Base-by-base conservation (phyloP, 2,888 invertebrate species). In the Pseudococcus longispinus region DNA sequence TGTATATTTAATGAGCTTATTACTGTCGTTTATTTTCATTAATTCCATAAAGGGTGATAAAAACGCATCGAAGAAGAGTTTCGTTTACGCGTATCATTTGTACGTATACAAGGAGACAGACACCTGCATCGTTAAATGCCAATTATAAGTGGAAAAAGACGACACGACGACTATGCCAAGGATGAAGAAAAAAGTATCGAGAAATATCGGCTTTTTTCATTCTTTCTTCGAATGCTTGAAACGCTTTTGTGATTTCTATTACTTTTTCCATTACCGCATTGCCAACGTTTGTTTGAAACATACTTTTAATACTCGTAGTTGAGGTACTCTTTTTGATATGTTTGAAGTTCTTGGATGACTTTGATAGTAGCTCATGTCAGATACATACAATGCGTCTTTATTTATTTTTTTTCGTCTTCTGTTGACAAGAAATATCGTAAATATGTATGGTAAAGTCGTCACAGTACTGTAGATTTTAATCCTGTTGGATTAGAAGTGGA, bases 81-180 rank as follows among this genome's bases (percentile, higher is more conserved):
- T 70, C 29, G 70, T 70, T 70, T 70, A 18, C 29, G 60, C 51
- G 51, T 46, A 46, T 13, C 15, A 46, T 46, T 8, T 37, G n/a
- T 37, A 37, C 37, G 37, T n/a, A 1, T 37, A 37, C 46, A 46
- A 4, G 20, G 60, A 70, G 29, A 42, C n/a, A n/a, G 20, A 42
- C 77, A 80, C 77, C 77, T 80, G 77, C 77, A 42, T 80, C 77
- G 42, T 80, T 80, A 80, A 80, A 80, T 42, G 77, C 42, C 77
- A 80, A 80, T 80, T 80, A 80, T 80, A 37, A 42, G 42, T 80
- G 77, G 20, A 80, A 80, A 42, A 80, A 42, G 42, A 65, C 8
- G 77, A 80, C n/a, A 42, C 42, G 20, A 20, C 77, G n/a, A 80
- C 8, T 18, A 8, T 8, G 55, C 65, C 29, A 80, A 23, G n/a